Percentiles rank a stretch among this genome's conserved stretches.
phyloP scores from a whole-genome alignment of 64 coral and sea anemone species.

The Exaiptasia diaphana region DNA sequence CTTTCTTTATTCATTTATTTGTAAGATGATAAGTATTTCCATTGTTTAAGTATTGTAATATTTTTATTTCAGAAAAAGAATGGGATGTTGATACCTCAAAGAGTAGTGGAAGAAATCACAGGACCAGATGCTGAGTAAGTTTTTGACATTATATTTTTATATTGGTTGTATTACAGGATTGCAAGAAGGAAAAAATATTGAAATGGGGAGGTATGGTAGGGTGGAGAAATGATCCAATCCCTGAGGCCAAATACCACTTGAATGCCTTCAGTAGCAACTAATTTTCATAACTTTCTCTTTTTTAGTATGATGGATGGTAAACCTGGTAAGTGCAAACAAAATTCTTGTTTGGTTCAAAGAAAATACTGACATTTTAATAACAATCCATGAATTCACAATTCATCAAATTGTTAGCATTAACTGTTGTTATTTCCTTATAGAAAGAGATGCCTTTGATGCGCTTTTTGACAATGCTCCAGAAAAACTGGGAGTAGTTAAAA shows the following conservation, averaged over 20 bases:
- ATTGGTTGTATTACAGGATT: background rate
- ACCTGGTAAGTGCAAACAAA: conserved; percentile 28
- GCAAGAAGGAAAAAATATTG: background rate
- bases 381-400: background rate
- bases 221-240: background rate
- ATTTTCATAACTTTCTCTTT: background rate
- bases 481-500: conserved; percentile 96
- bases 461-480: conserved; percentile 99
- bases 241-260: background rate
- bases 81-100: conserved; percentile 72
- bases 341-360: background rate
- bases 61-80: conserved; percentile 72
- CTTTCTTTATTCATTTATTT: background rate
- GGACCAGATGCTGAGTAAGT: conserved; percentile 81
- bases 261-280: background rate
- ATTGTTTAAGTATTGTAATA: background rate
- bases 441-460: conserved; percentile 99
- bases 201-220: background rate
- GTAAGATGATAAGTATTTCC: background rate
- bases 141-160: background rate
- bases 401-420: background rate
- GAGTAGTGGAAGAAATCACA: conserved; percentile 75
- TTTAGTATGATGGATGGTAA: conserved; percentile 44
- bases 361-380: background rate
- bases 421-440: conserved; percentile 22